phyloP scores from a whole-genome alignment of 2,888 invertebrate species.

The Anthrax anthrax region DNA sequence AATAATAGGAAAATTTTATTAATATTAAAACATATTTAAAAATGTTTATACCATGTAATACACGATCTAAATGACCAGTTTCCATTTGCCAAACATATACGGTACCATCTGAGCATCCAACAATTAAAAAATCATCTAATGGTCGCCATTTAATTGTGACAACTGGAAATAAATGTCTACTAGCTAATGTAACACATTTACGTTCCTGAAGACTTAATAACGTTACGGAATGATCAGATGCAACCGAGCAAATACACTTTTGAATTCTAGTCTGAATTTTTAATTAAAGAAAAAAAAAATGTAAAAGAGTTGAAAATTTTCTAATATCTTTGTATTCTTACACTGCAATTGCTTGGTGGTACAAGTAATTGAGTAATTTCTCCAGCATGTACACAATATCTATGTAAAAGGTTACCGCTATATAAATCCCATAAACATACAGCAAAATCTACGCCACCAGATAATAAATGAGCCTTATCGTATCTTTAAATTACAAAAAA shows the following conservation, averaged over 20 bases:
- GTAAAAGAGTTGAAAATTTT: background rate
- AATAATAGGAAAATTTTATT: background rate
- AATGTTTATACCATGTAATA: conserved; percentile 57
- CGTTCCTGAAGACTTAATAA: conserved; percentile 74
- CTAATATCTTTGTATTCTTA: conserved; percentile 31
- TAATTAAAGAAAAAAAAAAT: background rate
- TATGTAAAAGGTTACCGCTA: conserved; percentile 73
- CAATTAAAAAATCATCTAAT: conserved; percentile 93
- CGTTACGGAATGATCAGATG: conserved; percentile 94
- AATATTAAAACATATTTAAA: background rate
- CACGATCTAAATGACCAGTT: conserved; percentile 92
- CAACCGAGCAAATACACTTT: conserved; percentile 91
- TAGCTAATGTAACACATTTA: conserved; percentile 86
- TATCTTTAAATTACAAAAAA: conserved; percentile 38
- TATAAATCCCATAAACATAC: conserved; percentile 90
- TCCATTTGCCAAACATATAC: conserved; percentile 99
- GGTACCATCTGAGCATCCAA: conserved; percentile 92
- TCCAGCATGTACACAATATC: conserved; percentile 96
- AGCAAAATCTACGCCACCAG: conserved; percentile 95
- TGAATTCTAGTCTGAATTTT: conserved; percentile 68
- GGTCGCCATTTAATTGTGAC: conserved; percentile 93
- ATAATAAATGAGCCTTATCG: conserved; percentile 76
- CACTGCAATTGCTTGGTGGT: conserved; percentile 81
- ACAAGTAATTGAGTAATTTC: conserved; percentile 90
- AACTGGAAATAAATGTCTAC: conserved; percentile 82